Conservation (phyloP, 2,888 invertebrate species). For the Drosophila basisetae region DNA sequence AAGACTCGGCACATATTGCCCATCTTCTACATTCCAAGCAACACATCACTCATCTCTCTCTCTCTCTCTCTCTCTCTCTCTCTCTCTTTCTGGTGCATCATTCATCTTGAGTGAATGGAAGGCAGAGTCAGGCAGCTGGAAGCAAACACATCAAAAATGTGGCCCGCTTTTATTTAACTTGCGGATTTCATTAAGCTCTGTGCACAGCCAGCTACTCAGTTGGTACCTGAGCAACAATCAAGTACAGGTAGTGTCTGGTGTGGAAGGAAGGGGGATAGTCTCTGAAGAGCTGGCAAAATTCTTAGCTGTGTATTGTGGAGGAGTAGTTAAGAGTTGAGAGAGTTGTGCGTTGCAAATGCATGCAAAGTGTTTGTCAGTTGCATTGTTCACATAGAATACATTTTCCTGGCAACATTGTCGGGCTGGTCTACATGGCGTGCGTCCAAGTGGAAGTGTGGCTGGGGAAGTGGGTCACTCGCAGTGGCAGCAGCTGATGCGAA, state of each 20-base stretch:
- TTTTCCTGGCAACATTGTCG: constrained; percentile 44
- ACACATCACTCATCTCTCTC: constrained; percentile 24
- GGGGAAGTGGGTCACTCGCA: constrained; percentile 39
- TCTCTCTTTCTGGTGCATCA: constrained; percentile 13
- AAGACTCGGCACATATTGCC: constrained; percentile 31
- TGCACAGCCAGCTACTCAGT: constrained; percentile 51
- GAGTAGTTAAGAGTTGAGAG: constrained; percentile 16
- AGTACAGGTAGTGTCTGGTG: constrained; percentile 35
- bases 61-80: too few relatives aligned
- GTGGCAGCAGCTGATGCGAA: constrained; percentile 10
- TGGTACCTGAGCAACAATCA: constrained; percentile 45
- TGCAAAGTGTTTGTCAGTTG: constrained; percentile 46
- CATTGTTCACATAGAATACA: constrained; percentile 44
- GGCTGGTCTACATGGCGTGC: constrained; percentile 24
- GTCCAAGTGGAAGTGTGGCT: constrained; percentile 19
- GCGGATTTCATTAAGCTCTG: constrained; percentile 62
- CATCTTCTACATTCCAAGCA: background rate
- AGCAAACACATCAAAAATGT: constrained; percentile 52
- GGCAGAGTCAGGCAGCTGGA: constrained; percentile 7
- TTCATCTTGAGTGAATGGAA: constrained; percentile 45
- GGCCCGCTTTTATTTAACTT: constrained; percentile 50
- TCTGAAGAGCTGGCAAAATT: constrained; percentile 27
- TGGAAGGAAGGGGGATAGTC: constrained; percentile 28
- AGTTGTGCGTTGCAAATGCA: constrained; percentile 44
- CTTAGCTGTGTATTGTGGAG: constrained; percentile 23